A percentile compares a stretch with the other conserved stretches of the same genome.
phyloP scores from a whole-genome alignment of 2,888 invertebrate genomes.

The Drosophila nigritarsus region DNA sequence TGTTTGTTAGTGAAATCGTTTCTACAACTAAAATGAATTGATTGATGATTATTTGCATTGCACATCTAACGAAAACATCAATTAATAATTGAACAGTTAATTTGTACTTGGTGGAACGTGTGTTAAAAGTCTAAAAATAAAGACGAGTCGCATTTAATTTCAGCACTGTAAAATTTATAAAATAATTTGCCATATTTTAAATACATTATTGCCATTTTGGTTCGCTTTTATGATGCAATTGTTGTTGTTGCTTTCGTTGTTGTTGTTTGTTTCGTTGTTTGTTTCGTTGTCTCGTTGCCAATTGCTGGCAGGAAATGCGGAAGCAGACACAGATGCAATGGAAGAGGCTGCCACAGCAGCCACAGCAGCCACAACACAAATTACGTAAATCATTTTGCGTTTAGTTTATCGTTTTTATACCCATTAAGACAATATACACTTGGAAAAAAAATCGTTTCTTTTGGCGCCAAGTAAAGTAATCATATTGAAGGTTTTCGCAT shows the following conservation, averaged over 20 bases:
- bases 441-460: neutral
- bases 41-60: constrained; percentile 58
- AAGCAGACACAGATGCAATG: constrained; percentile 38
- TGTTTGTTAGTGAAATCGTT: constrained; percentile 20
- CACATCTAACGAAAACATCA: constrained; percentile 43
- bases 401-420: constrained; percentile 9
- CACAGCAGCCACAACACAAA: constrained; percentile 47
- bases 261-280: constrained; percentile 21
- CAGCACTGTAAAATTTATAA: neutral
- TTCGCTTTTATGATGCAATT: constrained; percentile 65
- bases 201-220: constrained; percentile 33
- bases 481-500: neutral
- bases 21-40: constrained; percentile 35
- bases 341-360: constrained; percentile 38
- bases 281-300: constrained; percentile 23
- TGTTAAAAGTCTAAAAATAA: constrained; percentile 27
- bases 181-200: constrained; percentile 60
- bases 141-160: constrained; percentile 21
- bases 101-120: constrained; percentile 12
- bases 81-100: constrained; percentile 35
- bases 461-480: neutral
- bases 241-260: constrained; percentile 22
- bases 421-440: neutral
- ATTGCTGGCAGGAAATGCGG: constrained; percentile 50
- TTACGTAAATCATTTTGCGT: constrained; percentile 49